A percentile compares a stretch with the other conserved stretches of the same genome.
phyloP scores from a whole-genome alignment of 2,888 invertebrate genomes.

The Caenorhabditis becei region DNA sequence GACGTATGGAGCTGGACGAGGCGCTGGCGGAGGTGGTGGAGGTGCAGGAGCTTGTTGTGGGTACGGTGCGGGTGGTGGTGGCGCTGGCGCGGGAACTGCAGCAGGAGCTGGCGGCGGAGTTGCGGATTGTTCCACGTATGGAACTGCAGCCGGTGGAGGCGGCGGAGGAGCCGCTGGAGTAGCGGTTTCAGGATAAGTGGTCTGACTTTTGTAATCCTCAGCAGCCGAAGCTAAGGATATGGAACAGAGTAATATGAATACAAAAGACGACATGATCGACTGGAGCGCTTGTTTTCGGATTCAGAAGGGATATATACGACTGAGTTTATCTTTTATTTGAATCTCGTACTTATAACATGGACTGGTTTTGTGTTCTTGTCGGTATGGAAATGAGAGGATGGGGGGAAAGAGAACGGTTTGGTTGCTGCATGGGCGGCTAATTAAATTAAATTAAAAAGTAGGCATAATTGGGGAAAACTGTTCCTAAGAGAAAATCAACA shows the following conservation, averaged over 20 bases:
- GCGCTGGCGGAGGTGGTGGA: neutral
- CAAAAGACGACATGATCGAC: constrained; percentile 36
- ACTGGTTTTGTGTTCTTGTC: constrained; percentile 59
- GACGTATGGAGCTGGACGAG: constrained; percentile 12
- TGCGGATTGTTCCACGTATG: constrained; percentile 35
- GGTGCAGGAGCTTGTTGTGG: neutral
- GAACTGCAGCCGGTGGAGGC: constrained; percentile 23
- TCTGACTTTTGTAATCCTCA: constrained; percentile 52
- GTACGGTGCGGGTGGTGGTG: neutral
- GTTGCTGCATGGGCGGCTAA: constrained; percentile 44
- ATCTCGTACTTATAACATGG: constrained; percentile 56
- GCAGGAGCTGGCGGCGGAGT: constrained; percentile 21
- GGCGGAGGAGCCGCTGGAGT: constrained; percentile 25
- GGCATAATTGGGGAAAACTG: constrained; percentile 65
- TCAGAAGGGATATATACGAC: constrained; percentile 54
- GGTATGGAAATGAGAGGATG: constrained; percentile 43
- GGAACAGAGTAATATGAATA: constrained; percentile 34
- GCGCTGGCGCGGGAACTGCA: constrained; percentile 14
- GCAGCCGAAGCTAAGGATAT: constrained; percentile 15
- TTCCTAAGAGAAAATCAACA: constrained; percentile 65
- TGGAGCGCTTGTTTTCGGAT: constrained; percentile 49
- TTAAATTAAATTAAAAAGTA: constrained; percentile 62
- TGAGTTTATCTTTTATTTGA: constrained; percentile 61
- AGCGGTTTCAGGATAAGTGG: constrained; percentile 38
- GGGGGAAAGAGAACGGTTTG: constrained; percentile 33